Evolutionary conservation across 2,797 vertebrate species (phyloP), one percentile per base, ranked within the genome.

Genomic region (Hydrolagus colliei): DNA sequence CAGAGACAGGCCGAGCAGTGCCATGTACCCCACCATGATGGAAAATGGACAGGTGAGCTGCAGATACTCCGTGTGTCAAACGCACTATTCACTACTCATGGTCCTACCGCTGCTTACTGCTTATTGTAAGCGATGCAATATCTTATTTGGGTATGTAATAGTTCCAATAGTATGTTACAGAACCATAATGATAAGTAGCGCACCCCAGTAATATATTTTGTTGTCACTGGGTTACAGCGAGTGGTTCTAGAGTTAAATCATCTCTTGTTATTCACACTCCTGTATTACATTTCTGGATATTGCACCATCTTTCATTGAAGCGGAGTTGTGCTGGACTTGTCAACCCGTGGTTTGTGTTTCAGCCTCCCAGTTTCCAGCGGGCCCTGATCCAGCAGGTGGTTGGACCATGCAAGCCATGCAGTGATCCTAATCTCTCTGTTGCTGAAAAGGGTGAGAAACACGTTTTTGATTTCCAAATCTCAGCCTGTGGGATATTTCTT

Each of bases 311-410:
- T 52, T 52, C 41, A n/a, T 71, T 84, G 20, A 7, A 32, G 4
- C 10, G 9, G 27, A 9, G 22, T 67, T 35, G 79, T 67, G 79
- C 14, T 65, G 41, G 41, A 6, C 79, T 67, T 82, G 63, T 80
- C 67, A 9, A 65, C 16, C 11, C n/a, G 59, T 35, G 68, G 86
- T 67, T 88, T 87, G 88, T 87, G 88, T 88, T 80, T 35, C 89
- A 99, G 98, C 97, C 96, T 90, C 96, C 96, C 88, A 97, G 96
- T 91, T 96, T 98, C 94, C 98, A 98, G 92, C 95, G 97, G 91
- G 97, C 98, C 90, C 95, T 99, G 91, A 95, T 98, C 90, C 98
- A 99, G 91, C 98, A 99, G 92, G 96, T 98, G 89, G 97, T 95
- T 61, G 95, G 98, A 91, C 95, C 97, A 7, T 98, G 98, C 94